Evolutionary conservation across 1,140 invertebrate genomes (phyloP), one percentile per base, ranked within the genome.

Genomic region (Drosophila pandora): DNA sequence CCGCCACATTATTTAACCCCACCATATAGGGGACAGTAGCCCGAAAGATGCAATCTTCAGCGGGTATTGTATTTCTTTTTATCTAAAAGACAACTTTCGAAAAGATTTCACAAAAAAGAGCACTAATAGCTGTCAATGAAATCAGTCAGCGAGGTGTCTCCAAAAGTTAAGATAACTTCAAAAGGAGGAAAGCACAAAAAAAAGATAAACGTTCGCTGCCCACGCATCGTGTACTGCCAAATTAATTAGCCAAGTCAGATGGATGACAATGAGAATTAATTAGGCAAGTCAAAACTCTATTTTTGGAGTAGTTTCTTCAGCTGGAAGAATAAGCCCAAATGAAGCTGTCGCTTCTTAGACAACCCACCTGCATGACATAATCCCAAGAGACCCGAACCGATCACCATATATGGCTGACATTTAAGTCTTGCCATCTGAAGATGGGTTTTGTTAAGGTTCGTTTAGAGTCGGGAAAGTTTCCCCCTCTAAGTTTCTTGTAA

Each of bases 221-320:
- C 57, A 73, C 76, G 69, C 76, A 34, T 43, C 64, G 23, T 45
- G 58, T 63, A 64, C 76, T 74, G 60, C 56, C 45, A 82, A 69
- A 75, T 78, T 70, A 82, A 82, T 82, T 82, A 78, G 68, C 63
- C 69, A 55, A 58, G 75, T 74, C 63, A 70, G 48, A 45, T 41
- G 52, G 41, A 49, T 84, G 71, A 83, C 79, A 76, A 70, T 57
- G 47, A 48, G 41, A 63, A 84, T 83, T 84, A 79, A 82, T 82
- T 82, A 62, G 61, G 39, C 78, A 72, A 62, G 77, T 49, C 59
- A 70, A 61, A 71, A 60, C 68, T 49, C 67, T 32, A 49, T 69
- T 25, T 70, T 21, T 41, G 64, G 67, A 41, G 32, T 10, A 56
- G 50, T 10, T 30, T 69, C 23, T 32, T 37, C 10, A 17, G 23